Conservation (phyloP, 2,888 invertebrate genomes). For the Rhogogaster chlorosoma region DNA sequence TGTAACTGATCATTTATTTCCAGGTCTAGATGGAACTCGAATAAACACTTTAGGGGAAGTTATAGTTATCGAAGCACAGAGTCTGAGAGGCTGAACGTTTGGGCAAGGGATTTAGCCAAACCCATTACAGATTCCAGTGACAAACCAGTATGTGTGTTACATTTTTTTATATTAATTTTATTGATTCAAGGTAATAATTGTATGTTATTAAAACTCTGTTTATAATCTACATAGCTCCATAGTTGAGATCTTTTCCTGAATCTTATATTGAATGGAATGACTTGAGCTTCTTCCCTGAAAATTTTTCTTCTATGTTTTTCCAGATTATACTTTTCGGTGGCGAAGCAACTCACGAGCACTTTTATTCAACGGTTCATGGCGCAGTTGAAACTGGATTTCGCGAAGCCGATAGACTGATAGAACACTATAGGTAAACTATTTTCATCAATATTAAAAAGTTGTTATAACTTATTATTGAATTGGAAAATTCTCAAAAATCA, state of each 20-base stretch:
- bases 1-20: slow-evolving; percentile 57
- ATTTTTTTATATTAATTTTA: background rate
- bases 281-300: background rate
- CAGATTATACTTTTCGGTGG: slow-evolving; percentile 84
- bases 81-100: slow-evolving; percentile 79
- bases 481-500: no score
- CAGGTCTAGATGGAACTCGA: slow-evolving; percentile 86
- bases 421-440: slow-evolving; percentile 68
- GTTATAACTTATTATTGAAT: background rate
- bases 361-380: slow-evolving; percentile 86
- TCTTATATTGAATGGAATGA: background rate
- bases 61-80: slow-evolving; percentile 83
- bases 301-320: slow-evolving; percentile 2
- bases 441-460: background rate
- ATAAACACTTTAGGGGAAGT: slow-evolving; percentile 86
- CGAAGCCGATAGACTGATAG: slow-evolving; percentile 83
- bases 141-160: slow-evolving; percentile 71
- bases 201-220: background rate
- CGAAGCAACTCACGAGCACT: slow-evolving; percentile 84
- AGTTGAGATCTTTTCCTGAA: background rate
- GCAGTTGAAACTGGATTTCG: slow-evolving; percentile 87
- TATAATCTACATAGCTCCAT: background rate
- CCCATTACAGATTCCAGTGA: slow-evolving; percentile 80
- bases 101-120: slow-evolving; percentile 79
- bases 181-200: slow-evolving; percentile 42